Conservation (phyloP, 2,888 invertebrate genomes). For the Panopea generosa region DNA sequence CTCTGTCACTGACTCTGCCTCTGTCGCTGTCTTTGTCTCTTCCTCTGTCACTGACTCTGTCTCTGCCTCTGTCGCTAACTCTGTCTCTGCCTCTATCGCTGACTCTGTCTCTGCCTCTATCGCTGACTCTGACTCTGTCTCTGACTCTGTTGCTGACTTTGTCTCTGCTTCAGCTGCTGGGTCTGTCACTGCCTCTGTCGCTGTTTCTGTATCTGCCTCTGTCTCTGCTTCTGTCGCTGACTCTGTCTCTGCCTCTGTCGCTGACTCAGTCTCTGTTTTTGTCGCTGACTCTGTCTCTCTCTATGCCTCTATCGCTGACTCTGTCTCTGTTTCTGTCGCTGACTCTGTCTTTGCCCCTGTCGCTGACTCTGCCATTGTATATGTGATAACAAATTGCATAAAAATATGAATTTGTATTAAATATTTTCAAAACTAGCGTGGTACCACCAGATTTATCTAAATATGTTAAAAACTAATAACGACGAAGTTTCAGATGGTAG, state of each 20-base stretch:
- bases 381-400: no score
- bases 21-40: no score
- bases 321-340: no score
- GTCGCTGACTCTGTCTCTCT: conserved; percentile 26
- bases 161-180: background rate
- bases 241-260: conserved; percentile 19
- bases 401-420: no score
- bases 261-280: conserved; percentile 30
- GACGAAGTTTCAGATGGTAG: no score
- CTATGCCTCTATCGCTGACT: background rate
- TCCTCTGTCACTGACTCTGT: background rate
- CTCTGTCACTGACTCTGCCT: no score
- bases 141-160: conserved; percentile 14
- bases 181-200: background rate
- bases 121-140: conserved; percentile 18
- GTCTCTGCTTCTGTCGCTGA: background rate
- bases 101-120: conserved; percentile 11
- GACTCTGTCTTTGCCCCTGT: conserved; percentile 4
- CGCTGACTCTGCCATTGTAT: background rate
- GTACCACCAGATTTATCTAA: no score
- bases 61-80: background rate
- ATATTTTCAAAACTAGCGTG: no score
- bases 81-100: conserved; percentile 11
- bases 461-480: no score
- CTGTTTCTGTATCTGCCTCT: conserved; percentile 1